These are phyloP conservation scores for Drosophila mulleri DNA, from an alignment of 2,888 invertebrate species.

Conservation along the genomic window DNA sequence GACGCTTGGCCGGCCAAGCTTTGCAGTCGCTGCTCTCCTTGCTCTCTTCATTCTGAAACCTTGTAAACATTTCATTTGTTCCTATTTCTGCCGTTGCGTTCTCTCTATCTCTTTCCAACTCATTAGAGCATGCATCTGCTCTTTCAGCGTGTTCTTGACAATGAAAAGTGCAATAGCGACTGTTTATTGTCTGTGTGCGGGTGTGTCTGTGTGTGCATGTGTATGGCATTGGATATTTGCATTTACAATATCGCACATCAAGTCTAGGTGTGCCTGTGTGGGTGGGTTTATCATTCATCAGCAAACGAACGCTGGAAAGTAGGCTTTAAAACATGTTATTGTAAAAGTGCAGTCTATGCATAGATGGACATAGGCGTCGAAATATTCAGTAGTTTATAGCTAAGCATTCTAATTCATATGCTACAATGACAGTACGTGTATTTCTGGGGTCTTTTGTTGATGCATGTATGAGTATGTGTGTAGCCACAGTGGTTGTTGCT, in stretches of 20 bases:
- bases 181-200: slow-evolving; percentile 16
- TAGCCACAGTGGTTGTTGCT: no score
- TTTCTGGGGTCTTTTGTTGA: neutral
- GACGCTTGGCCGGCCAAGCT: slow-evolving; percentile 16
- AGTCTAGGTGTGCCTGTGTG: slow-evolving; percentile 1
- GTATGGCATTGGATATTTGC: neutral
- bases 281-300: neutral
- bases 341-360: neutral
- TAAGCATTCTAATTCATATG: neutral
- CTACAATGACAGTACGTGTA: neutral
- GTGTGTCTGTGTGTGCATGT: neutral
- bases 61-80: slow-evolving; percentile 13
- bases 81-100: slow-evolving; percentile 4
- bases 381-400: neutral
- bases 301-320: slow-evolving; percentile 41
- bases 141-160: slow-evolving; percentile 53
- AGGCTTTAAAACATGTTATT: slow-evolving; percentile 35
- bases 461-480: neutral
- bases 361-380: neutral
- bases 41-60: neutral
- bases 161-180: slow-evolving; percentile 44
- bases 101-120: slow-evolving; percentile 5
- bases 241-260: neutral
- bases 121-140: slow-evolving; percentile 1
- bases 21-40: neutral